A percentile compares a stretch with the other conserved stretches of the same genome.
These are phyloP conservation scores for Daubentonia madagascariensis DNA, from an alignment of 2,113 vertebrate genomes.

Conservation along the genomic window DNA sequence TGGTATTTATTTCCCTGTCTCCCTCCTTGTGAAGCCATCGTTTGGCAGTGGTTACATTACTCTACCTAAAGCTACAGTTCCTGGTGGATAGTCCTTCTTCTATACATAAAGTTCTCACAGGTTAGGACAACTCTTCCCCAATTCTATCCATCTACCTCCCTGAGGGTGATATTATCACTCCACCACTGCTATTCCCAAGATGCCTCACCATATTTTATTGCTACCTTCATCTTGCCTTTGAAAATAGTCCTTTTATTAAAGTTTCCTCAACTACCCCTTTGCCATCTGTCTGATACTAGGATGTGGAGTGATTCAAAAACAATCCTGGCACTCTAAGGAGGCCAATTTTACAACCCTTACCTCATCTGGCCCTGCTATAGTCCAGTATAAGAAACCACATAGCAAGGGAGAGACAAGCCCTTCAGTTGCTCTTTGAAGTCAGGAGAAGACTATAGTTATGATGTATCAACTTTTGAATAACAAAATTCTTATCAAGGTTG, in stretches of 20 bases:
- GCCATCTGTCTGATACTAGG: background rate
- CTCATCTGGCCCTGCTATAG: background rate
- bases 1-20: background rate
- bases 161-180: background rate
- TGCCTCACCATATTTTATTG: rapidly evolving
- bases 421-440: background rate
- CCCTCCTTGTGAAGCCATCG: background rate
- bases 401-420: background rate
- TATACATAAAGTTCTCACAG: background rate
- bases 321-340: background rate
- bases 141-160: too few species aligned
- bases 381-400: background rate
- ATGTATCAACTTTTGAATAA: background rate
- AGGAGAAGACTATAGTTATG: background rate
- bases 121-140: background rate
- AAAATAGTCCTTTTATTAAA: background rate
- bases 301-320: background rate
- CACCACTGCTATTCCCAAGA: background rate
- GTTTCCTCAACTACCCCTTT: background rate
- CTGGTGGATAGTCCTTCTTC: too few species aligned
- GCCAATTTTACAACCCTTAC: background rate
- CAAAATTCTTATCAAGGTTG: background rate
- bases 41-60: background rate
- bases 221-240: background rate
- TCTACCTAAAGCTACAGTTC: background rate